Evolutionary conservation across 2,797 vertebrate genomes (phyloP).

Genomic region (Alfaro cultratus): DNA sequence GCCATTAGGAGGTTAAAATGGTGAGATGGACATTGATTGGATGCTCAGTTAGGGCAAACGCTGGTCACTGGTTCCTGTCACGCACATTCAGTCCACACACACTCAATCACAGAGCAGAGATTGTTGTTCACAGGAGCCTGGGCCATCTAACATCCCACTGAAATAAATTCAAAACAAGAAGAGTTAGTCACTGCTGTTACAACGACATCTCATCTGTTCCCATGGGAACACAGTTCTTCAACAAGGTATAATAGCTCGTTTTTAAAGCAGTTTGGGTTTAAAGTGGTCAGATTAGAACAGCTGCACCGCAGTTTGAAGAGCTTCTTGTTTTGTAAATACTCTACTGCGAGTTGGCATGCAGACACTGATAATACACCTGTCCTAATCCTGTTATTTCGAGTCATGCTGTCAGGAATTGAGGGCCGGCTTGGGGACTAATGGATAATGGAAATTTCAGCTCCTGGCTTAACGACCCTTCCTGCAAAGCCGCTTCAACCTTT

Average conservation of each 20-base stretch:
- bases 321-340: background rate
- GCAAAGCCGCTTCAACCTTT: background rate
- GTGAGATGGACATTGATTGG: slow-evolving; percentile 58
- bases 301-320: background rate
- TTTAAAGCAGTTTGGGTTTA: background rate
- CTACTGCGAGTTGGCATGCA: slow-evolving; percentile 4
- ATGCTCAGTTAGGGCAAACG: slow-evolving; percentile 29
- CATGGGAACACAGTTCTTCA: slow-evolving; percentile 10
- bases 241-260: background rate
- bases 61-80: slow-evolving; percentile 58
- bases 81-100: slow-evolving; percentile 28
- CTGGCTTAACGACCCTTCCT: background rate
- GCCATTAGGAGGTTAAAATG: slow-evolving; percentile 54
- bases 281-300: background rate
- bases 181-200: slow-evolving; percentile 15
- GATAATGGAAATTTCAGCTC: slow-evolving; percentile 2
- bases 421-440: background rate
- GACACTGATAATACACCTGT: slow-evolving; percentile 5
- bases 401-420: background rate
- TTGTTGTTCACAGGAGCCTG: background rate
- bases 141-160: slow-evolving; percentile 13
- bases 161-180: slow-evolving; percentile 33
- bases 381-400: background rate
- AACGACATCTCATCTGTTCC: slow-evolving; percentile 25
- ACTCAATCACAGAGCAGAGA: background rate